Conservation (phyloP, 2,888 invertebrate genomes). For the Odiellus spinosus region DNA sequence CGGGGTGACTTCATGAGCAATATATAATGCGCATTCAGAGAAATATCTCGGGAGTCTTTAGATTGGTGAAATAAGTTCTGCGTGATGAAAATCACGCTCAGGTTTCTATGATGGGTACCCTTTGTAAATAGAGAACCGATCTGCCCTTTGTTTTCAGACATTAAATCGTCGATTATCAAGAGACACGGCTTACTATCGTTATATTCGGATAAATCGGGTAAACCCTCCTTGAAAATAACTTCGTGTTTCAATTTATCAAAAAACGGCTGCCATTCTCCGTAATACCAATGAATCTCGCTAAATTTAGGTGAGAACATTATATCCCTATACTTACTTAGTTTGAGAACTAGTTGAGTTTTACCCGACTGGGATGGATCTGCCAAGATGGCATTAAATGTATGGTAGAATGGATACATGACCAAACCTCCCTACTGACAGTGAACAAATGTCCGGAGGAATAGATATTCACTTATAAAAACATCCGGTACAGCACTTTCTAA, state of each 20-base stretch:
- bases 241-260: background rate
- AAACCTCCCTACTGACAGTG: no score
- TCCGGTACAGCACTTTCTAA: no score
- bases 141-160: background rate
- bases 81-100: background rate
- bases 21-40: conserved; percentile 4
- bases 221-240: conserved; percentile 5
- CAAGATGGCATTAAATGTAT: no score
- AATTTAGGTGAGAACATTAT: no score
- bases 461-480: no score
- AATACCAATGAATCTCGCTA: no score
- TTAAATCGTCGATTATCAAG: conserved; percentile 1
- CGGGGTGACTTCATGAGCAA: conserved; percentile 3
- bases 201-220: conserved; percentile 4
- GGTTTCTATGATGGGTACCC: conserved; percentile 6
- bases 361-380: no score
- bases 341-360: no score
- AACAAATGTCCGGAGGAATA: no score
- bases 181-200: background rate
- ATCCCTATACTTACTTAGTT: no score
- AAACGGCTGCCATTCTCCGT: background rate
- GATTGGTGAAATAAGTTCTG: conserved; percentile 7
- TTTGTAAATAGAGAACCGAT: conserved; percentile 5
- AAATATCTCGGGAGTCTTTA: background rate
- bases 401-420: no score